These are phyloP conservation scores for Pectinophora gossypiella DNA, from an alignment of 1,140 invertebrate species.

Conservation along the genomic window DNA sequence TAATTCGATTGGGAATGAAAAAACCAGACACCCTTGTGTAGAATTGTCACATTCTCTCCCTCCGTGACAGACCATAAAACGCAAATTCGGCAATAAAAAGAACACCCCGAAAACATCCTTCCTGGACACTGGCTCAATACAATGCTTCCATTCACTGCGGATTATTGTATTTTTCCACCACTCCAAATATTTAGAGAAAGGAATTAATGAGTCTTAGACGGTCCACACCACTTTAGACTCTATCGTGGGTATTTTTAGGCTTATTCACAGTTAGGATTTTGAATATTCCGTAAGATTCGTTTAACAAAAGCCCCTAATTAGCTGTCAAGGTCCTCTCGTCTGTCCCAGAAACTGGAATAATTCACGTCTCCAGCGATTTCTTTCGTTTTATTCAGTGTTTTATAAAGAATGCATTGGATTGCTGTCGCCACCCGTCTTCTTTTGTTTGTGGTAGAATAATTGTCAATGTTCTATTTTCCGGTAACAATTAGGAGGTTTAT, in stretches of 20 bases:
- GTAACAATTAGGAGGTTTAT: background rate
- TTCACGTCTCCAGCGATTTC: slow-evolving; percentile 69
- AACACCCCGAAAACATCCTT: slow-evolving; percentile 68
- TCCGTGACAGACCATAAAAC: slow-evolving; percentile 69
- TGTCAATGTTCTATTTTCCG: background rate
- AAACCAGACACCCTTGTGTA: slow-evolving; percentile 39
- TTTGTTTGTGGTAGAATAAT: background rate
- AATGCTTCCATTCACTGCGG: slow-evolving; percentile 61
- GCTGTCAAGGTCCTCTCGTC: slow-evolving; percentile 64
- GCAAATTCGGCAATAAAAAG: slow-evolving; percentile 74
- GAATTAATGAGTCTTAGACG: slow-evolving; percentile 56
- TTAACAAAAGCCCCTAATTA: slow-evolving; percentile 72
- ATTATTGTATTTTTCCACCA: slow-evolving; percentile 72
- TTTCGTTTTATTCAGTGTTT: slow-evolving; percentile 46
- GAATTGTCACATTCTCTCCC: slow-evolving; percentile 65
- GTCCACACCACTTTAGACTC: slow-evolving; percentile 30
- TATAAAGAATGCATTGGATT: slow-evolving; percentile 19
- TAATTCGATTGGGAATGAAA: slow-evolving; percentile 26
- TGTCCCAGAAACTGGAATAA: slow-evolving; percentile 67
- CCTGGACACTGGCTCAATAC: slow-evolving; percentile 72
- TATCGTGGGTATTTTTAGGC: slow-evolving; percentile 28
- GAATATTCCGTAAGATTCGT: slow-evolving; percentile 53
- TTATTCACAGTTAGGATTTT: slow-evolving; percentile 28
- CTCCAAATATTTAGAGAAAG: slow-evolving; percentile 68
- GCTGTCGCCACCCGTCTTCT: background rate